A percentile compares a stretch with the other conserved stretches of the same genome.
Evolutionary conservation across 1,140 invertebrate species (phyloP).

Genomic region (Harpegnathos saltator): DNA sequence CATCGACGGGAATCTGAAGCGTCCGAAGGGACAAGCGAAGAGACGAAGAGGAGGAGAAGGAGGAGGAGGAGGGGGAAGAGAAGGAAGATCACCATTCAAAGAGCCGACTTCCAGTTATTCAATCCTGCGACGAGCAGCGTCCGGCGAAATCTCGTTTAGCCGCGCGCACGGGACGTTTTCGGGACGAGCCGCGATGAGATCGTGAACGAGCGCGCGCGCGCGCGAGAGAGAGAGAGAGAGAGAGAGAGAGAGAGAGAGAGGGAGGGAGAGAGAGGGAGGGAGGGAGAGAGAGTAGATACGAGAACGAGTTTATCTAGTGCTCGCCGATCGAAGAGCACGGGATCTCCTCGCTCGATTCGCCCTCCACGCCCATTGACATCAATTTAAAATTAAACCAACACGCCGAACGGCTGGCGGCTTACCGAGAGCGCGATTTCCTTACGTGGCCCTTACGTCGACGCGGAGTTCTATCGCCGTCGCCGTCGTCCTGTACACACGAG

Average conservation of each 20-base stretch:
- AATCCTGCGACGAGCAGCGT: too few relatives aligned
- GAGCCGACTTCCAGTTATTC: too few relatives aligned
- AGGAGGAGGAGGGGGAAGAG: too few relatives aligned
- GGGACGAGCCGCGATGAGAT: background rate
- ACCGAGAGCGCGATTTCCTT: too few relatives aligned
- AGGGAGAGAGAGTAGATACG: background rate
- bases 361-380: slow-evolving; percentile 59
- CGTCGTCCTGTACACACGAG: background rate
- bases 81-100: too few relatives aligned
- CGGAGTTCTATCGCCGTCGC: too few relatives aligned
- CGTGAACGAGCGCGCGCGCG: background rate
- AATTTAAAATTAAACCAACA: slow-evolving; percentile 35
- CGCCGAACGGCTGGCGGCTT: background rate
- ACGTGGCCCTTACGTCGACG: too few relatives aligned
- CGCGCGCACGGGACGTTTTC: background rate
- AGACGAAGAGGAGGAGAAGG: too few relatives aligned
- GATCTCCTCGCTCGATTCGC: slow-evolving; percentile 36
- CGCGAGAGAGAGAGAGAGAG: too few relatives aligned
- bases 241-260: too few relatives aligned
- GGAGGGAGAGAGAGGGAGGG: background rate
- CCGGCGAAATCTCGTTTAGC: background rate
- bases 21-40: background rate
- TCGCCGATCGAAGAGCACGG: background rate
- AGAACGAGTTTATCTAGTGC: slow-evolving; percentile 39
- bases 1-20: background rate